These are phyloP conservation scores for Ailuropoda melanoleuca DNA, from an alignment of 2,113 vertebrate species.

Conservation along the genomic window DNA sequence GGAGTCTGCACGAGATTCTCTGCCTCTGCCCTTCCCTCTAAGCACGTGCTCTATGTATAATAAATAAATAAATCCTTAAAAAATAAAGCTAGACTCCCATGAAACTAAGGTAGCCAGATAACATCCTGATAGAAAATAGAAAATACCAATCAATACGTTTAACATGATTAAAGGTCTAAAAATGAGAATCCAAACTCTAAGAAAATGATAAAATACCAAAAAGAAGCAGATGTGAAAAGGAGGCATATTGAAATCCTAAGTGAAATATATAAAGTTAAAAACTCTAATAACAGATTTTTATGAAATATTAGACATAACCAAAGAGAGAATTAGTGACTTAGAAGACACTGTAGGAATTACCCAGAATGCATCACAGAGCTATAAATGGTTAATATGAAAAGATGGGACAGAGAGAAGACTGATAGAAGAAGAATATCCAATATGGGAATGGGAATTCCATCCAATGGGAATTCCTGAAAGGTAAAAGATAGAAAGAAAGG, in stretches of 20 bases:
- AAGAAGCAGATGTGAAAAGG: not conserved
- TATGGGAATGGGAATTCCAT: no score
- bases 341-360: not conserved
- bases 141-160: not conserved
- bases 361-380: not conserved
- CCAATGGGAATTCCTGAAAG: not conserved
- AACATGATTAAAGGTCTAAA: not conserved
- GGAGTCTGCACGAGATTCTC: not conserved
- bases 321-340: not conserved
- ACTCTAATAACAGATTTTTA: not conserved
- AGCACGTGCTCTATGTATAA: no score
- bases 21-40: not conserved
- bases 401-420: not conserved
- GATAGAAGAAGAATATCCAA: not conserved
- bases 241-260: not conserved
- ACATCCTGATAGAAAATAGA: not conserved
- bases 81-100: not conserved
- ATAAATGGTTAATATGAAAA: not conserved
- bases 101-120: not conserved
- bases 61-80: not conserved
- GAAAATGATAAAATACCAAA: not conserved
- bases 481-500: not conserved
- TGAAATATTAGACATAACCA: not conserved
- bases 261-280: conserved; percentile 4
- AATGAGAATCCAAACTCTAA: not conserved